These are phyloP conservation scores for Archocentrus centrarchus DNA, from an alignment of 2,113 vertebrate genomes.

Conservation along the genomic window DNA sequence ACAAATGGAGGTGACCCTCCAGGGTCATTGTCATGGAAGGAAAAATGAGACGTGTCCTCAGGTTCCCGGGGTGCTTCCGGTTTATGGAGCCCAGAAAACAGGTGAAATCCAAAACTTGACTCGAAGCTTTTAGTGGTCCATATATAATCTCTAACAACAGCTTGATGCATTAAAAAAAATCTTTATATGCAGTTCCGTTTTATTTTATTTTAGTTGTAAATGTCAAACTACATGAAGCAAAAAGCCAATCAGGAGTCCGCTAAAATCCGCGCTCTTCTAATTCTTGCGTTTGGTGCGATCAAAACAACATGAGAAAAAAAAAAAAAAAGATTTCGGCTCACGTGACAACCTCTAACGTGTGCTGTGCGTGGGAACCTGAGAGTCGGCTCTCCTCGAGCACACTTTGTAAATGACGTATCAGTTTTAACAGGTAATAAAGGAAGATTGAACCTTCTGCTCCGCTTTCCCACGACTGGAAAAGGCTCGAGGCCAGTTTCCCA, in stretches of 20 bases:
- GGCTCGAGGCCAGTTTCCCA: slow-evolving; percentile 32
- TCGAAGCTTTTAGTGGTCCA: background rate
- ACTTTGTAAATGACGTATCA: slow-evolving; percentile 12
- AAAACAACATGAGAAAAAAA: fast-evolving
- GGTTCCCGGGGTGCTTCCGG: background rate
- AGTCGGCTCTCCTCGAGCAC: slow-evolving; percentile 17
- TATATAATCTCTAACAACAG: too few relatives aligned
- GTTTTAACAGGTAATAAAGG: slow-evolving; percentile 62
- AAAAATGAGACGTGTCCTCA: background rate
- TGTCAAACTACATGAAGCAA: too few relatives aligned
- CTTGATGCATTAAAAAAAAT: background rate
- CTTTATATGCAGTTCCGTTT: too few relatives aligned
- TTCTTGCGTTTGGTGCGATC: background rate
- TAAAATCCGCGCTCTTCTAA: background rate
- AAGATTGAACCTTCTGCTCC: slow-evolving; percentile 7
- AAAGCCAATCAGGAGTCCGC: too few relatives aligned
- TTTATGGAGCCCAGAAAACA: background rate
- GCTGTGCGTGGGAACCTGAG: slow-evolving; percentile 17
- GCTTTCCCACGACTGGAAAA: slow-evolving; percentile 27
- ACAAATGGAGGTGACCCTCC: background rate
- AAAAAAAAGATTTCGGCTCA: background rate
- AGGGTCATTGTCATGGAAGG: background rate
- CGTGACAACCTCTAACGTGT: background rate
- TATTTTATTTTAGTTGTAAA: too few relatives aligned
- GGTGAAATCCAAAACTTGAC: background rate